Percentiles rank a stretch among this genome's conserved stretches.
phyloP scores from a whole-genome alignment of 2,797 vertebrate species.

The Lacerta viridis region DNA sequence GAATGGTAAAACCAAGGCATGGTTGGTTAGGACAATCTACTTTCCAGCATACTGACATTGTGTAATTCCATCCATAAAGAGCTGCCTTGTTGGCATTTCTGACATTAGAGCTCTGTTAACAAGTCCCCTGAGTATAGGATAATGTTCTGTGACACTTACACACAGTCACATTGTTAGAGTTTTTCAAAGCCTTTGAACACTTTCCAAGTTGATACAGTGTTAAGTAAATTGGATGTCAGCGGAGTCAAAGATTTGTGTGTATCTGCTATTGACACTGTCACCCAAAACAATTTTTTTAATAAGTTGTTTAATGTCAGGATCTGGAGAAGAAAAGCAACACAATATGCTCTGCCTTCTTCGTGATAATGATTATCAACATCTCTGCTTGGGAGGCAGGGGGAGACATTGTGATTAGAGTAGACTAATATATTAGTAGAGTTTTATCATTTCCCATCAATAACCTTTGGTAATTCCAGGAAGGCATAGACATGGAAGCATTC shows the following conservation, averaged over 20 bases:
- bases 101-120: conserved; percentile 61
- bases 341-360: background rate
- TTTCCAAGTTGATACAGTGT: conserved; percentile 56
- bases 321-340: conserved; percentile 35
- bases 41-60: conserved; percentile 52
- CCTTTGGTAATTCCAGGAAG: conserved; percentile 14
- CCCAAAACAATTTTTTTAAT: conserved; percentile 21
- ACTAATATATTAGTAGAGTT: background rate
- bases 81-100: conserved; percentile 45
- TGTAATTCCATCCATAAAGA: conserved; percentile 54
- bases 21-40: conserved; percentile 29
- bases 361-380: background rate
- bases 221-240: conserved; percentile 70
- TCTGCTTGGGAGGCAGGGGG: background rate
- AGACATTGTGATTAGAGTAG: background rate
- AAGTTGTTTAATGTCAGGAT: background rate
- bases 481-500: background rate
- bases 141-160: conserved; percentile 36
- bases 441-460: background rate
- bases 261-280: conserved; percentile 50
- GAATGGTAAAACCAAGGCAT: background rate
- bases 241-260: conserved; percentile 47
- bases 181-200: conserved; percentile 1
- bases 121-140: conserved; percentile 58
- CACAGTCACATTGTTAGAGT: background rate